These are phyloP conservation scores for Actias luna DNA, from an alignment of 2,888 invertebrate species.

Conservation along the genomic window DNA sequence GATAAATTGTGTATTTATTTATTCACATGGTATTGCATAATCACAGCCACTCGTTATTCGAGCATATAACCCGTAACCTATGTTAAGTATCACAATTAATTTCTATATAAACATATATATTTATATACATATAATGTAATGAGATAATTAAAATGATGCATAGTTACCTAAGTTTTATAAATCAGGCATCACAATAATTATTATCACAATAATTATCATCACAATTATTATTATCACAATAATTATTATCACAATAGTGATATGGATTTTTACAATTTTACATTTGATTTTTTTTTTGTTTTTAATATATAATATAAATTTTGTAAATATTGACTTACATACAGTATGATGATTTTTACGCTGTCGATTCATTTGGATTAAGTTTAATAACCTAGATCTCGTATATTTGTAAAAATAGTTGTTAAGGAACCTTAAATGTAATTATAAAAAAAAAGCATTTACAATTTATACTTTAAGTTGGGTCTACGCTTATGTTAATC, in stretches of 20 bases:
- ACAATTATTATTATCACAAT: not conserved
- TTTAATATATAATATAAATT: not conserved
- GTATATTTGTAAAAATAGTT: conserved; percentile 27
- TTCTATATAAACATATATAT: too few relatives aligned
- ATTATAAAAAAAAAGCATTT: conserved; percentile 4
- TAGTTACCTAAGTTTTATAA: not conserved
- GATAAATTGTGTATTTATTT: too few relatives aligned
- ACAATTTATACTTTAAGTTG: not conserved
- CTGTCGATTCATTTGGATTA: conserved; percentile 8
- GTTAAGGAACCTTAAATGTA: conserved; percentile 8
- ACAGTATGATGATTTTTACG: not conserved
- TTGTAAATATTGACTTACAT: conserved; percentile 1
- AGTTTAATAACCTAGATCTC: conserved; percentile 30
- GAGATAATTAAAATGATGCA: not conserved
- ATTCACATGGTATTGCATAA: too few relatives aligned
- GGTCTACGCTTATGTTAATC: not conserved
- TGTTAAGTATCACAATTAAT: too few relatives aligned
- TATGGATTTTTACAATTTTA: not conserved
- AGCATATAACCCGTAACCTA: too few relatives aligned
- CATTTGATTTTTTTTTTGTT: not conserved
- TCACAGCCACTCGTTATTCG: too few relatives aligned
- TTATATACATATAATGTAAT: not conserved
- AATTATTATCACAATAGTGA: not conserved
- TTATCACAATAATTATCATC: too few relatives aligned
- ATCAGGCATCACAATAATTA: not conserved